Conservation (phyloP, 2,113 vertebrate species). For the Grammomys surdaster region DNA sequence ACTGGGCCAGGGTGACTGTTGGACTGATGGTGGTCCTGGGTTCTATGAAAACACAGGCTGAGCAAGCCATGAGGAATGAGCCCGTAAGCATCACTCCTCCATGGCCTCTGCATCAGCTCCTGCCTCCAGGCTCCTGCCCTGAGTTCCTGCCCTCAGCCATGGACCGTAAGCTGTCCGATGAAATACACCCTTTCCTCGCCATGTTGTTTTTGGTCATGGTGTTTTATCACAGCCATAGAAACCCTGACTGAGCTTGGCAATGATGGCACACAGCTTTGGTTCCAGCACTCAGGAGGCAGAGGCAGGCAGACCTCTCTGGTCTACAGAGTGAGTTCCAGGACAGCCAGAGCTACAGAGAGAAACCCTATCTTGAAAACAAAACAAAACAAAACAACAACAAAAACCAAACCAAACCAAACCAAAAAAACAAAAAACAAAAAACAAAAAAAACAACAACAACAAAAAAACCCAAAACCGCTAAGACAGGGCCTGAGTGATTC, state of each 20-base stretch:
- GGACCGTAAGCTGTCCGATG: background rate
- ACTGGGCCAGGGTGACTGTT: no score
- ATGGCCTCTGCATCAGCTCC: background rate
- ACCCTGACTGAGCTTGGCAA: background rate
- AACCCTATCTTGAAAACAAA: background rate
- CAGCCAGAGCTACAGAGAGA: background rate
- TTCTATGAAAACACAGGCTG: background rate
- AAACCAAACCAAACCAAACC: background rate
- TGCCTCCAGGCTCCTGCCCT: background rate
- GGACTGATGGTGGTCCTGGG: background rate
- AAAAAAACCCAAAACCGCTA: background rate
- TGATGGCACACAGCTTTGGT: background rate
- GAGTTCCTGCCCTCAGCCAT: background rate
- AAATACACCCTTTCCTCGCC: background rate
- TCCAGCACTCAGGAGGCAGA: background rate
- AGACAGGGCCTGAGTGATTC: background rate
- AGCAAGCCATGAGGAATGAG: background rate
- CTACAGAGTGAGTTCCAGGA: background rate
- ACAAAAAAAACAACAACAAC: background rate
- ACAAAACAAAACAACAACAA: background rate
- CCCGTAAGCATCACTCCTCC: background rate
- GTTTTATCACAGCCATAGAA: background rate
- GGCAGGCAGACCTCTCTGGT: background rate
- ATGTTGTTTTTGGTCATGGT: background rate
- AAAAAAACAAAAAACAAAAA: background rate